Percentiles rank a stretch among this genome's conserved stretches.
Evolutionary conservation across 2,113 vertebrate species (phyloP).

Genomic region (Sturnus vulgaris): DNA sequence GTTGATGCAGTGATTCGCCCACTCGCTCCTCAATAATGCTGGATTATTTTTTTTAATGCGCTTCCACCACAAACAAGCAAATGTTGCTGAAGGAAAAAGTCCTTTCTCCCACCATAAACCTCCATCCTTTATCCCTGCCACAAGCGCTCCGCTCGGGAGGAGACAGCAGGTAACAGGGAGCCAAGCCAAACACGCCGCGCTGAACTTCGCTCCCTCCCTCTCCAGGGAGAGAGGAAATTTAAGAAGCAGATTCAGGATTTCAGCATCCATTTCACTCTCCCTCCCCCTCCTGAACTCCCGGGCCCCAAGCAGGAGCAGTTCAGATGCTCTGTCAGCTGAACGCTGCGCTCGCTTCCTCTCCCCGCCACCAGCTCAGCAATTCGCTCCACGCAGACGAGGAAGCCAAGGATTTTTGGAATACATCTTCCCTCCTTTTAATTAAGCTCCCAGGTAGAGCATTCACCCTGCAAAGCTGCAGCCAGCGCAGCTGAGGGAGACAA

Average conservation of each 20-base stretch:
- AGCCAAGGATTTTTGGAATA: neutral
- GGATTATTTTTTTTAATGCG: slow-evolving; percentile 2
- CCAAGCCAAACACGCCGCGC: neutral
- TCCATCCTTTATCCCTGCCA: neutral
- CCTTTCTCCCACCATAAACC: neutral
- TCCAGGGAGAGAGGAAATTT: slow-evolving; percentile 1
- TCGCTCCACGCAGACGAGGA: neutral
- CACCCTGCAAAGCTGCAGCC: neutral
- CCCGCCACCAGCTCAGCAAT: slow-evolving; percentile 13
- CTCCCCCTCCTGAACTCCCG: neutral
- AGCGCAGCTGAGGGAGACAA: neutral
- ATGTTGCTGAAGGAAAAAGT: neutral
- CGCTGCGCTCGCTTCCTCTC: neutral
- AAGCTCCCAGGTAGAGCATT: neutral
- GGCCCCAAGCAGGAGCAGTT: neutral
- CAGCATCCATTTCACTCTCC: slow-evolving; percentile 1
- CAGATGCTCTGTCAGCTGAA: slow-evolving; percentile 24
- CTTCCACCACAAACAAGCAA: slow-evolving; percentile 50
- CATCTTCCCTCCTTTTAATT: neutral
- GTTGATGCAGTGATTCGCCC: slow-evolving; percentile 47
- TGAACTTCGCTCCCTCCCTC: neutral
- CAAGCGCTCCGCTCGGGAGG: neutral
- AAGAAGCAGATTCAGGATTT: slow-evolving; percentile 33
- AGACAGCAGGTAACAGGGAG: neutral
- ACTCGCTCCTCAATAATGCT: slow-evolving; percentile 36